phyloP scores from a whole-genome alignment of 2,888 invertebrate species.

The Eubasilissa splendida region DNA sequence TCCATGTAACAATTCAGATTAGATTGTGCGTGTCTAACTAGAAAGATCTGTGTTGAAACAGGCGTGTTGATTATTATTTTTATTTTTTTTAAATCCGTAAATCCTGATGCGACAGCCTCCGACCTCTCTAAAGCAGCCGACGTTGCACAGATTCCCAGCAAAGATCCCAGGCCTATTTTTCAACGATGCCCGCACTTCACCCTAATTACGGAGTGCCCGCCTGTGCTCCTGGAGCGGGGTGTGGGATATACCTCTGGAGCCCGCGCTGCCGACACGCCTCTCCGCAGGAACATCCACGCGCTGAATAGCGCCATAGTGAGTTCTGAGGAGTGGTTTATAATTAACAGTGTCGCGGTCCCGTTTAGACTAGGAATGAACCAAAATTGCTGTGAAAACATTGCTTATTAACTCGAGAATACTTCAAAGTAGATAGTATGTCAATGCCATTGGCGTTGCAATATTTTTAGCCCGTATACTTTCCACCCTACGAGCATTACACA shows the following conservation, averaged over 20 bases:
- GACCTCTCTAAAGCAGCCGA: background rate
- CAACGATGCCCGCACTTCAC: background rate
- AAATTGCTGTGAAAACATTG: background rate
- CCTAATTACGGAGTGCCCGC: background rate
- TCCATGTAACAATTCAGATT: no score
- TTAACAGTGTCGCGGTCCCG: background rate
- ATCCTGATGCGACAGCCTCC: no score
- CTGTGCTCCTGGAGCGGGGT: background rate
- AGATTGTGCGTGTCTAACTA: no score
- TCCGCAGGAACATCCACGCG: background rate
- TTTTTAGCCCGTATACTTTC: no score
- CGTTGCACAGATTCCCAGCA: conserved; percentile 4
- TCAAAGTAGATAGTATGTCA: no score
- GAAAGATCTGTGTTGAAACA: no score
- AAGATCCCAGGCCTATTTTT: conserved; percentile 10
- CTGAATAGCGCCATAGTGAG: background rate
- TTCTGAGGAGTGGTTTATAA: background rate
- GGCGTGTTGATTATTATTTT: no score
- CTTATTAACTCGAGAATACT: conserved; percentile 3
- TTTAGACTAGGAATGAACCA: background rate
- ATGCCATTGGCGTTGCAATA: no score
- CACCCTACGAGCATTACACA: no score
- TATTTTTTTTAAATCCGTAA: no score
- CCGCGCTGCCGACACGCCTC: background rate
- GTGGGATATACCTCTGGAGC: no score